Evolutionary conservation across 2,888 invertebrate genomes (phyloP).

Genomic region (Eueremaeus valkanovi): DNA sequence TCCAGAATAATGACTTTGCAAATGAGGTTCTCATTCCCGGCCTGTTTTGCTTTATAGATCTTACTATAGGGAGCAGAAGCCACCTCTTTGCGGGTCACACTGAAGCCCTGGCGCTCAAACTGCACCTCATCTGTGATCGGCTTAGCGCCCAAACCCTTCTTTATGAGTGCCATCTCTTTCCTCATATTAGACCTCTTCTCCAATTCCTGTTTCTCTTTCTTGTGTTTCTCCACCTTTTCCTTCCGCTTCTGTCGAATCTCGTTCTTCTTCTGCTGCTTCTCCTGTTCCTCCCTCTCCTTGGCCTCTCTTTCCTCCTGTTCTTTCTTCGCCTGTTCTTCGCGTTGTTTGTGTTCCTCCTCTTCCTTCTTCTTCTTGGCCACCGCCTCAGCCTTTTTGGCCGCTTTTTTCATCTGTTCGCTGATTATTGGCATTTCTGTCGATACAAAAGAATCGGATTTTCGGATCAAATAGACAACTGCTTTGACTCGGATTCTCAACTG

Average conservation of each 20-base stretch:
- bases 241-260: slow-evolving; percentile 3
- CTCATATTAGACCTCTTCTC: slow-evolving; percentile 9
- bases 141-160: background rate
- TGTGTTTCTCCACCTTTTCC: background rate
- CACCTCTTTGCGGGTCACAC: background rate
- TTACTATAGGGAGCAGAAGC: background rate
- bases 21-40: background rate
- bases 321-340: slow-evolving; percentile 5
- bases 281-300: slow-evolving; percentile 5
- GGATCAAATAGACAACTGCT: too few relatives aligned
- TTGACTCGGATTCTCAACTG: too few relatives aligned
- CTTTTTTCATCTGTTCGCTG: slow-evolving; percentile 4
- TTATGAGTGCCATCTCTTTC: slow-evolving; percentile 12
- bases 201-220: background rate
- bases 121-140: background rate
- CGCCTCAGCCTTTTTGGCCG: background rate
- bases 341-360: background rate
- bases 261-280: background rate
- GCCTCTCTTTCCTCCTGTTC: background rate
- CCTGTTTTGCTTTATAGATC: background rate
- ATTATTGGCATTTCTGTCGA: slow-evolving; percentile 19
- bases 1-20: slow-evolving; percentile 14
- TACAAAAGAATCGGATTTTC: too few relatives aligned
- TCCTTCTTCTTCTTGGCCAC: background rate
- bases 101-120: background rate